phyloP scores from a whole-genome alignment of 2,888 invertebrate species.

The Aphelenchoides bicaudatus region DNA sequence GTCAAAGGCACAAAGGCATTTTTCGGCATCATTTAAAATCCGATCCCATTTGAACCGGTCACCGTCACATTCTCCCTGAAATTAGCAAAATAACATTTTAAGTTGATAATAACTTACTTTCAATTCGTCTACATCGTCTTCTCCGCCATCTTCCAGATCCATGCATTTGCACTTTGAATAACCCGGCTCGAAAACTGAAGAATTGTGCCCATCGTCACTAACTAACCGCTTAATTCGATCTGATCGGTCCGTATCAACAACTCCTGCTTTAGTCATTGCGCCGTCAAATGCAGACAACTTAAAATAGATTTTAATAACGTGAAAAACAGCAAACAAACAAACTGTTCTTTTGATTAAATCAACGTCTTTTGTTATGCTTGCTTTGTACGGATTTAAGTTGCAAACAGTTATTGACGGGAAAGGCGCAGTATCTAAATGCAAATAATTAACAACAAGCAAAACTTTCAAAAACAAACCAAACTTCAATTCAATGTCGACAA shows the following conservation, averaged over 20 bases:
- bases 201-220: constrained; percentile 20
- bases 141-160: constrained; percentile 29
- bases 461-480: constrained; percentile 42
- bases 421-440: constrained; percentile 38
- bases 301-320: constrained; percentile 16
- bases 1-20: constrained; percentile 46
- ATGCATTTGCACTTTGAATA: constrained; percentile 33
- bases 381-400: constrained; percentile 58
- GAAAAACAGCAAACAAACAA: constrained; percentile 19
- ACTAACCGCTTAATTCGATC: constrained; percentile 18
- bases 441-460: constrained; percentile 6
- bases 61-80: constrained; percentile 32
- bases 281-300: constrained; percentile 51
- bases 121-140: constrained; percentile 2
- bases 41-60: constrained; percentile 43
- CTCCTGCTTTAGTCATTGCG: constrained; percentile 51
- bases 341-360: constrained; percentile 52
- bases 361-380: constrained; percentile 48
- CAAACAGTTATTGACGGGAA: constrained; percentile 58
- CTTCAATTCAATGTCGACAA: constrained; percentile 57
- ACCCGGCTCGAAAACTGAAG: constrained; percentile 19
- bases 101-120: too few relatives aligned
- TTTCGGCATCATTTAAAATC: constrained; percentile 38
- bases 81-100: too few relatives aligned
- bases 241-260: constrained; percentile 20